Evolutionary conservation across 2,888 invertebrate genomes (phyloP).

Genomic region (Diabrotica balteata): DNA sequence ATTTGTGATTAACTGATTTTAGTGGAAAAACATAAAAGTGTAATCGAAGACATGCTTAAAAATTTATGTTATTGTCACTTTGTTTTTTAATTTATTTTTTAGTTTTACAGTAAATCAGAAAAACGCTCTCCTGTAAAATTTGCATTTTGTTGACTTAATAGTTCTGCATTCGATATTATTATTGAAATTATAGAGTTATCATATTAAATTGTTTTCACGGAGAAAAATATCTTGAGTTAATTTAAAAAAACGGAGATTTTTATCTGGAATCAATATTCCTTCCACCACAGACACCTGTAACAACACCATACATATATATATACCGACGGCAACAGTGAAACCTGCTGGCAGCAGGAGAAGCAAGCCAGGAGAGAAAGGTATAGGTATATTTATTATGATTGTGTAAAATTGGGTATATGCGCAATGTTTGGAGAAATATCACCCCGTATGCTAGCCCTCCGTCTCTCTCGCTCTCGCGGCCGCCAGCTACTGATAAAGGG

Average conservation of each 20-base stretch:
- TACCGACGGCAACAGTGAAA: conserved; percentile 28
- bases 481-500: conserved; percentile 33
- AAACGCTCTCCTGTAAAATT: too few species aligned
- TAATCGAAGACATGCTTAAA: too few species aligned
- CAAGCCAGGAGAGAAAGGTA: conserved; percentile 34
- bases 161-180: too few species aligned
- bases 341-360: conserved; percentile 31
- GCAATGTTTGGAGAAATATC: conserved; percentile 49
- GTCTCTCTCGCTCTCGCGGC: conserved; percentile 8
- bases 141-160: too few species aligned
- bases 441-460: conserved; percentile 42
- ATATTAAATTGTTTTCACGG: too few species aligned
- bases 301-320: conserved; percentile 31
- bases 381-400: conserved; percentile 43
- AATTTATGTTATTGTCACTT: too few species aligned
- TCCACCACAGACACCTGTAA: conserved; percentile 37
- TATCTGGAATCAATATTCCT: conserved; percentile 32
- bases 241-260: neutral
- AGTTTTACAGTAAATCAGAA: too few species aligned
- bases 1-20: too few species aligned
- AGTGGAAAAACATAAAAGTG: too few species aligned
- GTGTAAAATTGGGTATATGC: conserved; percentile 47
- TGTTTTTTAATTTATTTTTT: too few species aligned
- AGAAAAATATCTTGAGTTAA: neutral
- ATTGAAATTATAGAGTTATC: too few species aligned